Base-by-base conservation (phyloP, 2,113 vertebrate species). In the Atractosteus spatula region DNA sequence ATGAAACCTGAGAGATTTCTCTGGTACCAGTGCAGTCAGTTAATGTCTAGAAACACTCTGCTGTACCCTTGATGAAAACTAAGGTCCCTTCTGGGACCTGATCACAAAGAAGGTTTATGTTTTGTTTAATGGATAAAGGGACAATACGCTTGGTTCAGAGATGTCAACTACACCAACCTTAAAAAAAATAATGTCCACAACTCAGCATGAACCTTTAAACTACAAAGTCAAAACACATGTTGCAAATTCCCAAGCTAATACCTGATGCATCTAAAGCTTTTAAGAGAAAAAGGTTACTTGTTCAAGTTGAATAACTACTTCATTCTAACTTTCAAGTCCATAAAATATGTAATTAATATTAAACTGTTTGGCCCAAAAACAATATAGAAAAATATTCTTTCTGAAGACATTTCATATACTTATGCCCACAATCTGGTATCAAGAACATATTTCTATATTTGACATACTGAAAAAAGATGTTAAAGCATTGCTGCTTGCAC, bases 101-200 rank as follows among this genome's bases (percentile, higher is more conserved):
- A 54, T 16, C 70, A 63, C 59, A 51, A 14, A 42, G 57, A 44
- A 54, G 45, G 14, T 14, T 17, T 59, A 3, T 44, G 61, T 47
- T 61, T 59, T 63, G 59, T 71, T 71, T 71, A 71, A 71, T 71
- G 70, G 70, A 64, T 71, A 47, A 45, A 63, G 43, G 59, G 13
- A 63, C 70, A 63, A 43, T 4, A 54, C 51, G 70, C 63, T 63
- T 71, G 62, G 59, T 42, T 71, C 59, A 41, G 70, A 42, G 61
- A 45, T 71, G 70, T 71, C 70, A 51, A 14, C 70, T 71, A 51
- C 70, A 71, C 59, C 63, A 59, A 71, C 70, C 70, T 71, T 71
- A 63, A 71, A 71, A 61, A 63, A 71, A 71, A 51, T 63, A 71
- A 45, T 16, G 54, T 71, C 70, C 61, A 54, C 70, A 3, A 45